Evolutionary conservation across 2,888 invertebrate genomes (phyloP), one percentile per base, ranked within the genome.

Genomic region (Phania funesta): DNA sequence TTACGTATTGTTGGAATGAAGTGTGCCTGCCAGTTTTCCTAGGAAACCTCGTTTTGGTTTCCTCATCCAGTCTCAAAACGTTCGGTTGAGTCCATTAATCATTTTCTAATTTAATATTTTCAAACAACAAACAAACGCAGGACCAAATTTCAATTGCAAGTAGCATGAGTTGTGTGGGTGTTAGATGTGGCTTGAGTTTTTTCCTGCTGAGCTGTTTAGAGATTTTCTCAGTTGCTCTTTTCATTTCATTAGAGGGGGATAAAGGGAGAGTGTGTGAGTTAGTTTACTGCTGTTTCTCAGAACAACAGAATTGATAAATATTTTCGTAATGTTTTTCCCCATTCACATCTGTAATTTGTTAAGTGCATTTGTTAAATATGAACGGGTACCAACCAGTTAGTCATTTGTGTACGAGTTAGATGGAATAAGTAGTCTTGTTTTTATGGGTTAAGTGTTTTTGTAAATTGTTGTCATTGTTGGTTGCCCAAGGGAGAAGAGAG

Each of bases 321-420:
- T 54, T 67, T 32, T 56, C 50, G 78, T 54, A 52, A 62, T 41
- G 65, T 74, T 18, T 46, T 46, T 44, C 64, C 56, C 44, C 50
- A 88, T 89, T 90, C 89, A 88, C 90, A 90, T 90, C 90, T 90
- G 90, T 90, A 90, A 90, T 90, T 90, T 90, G 90, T 90, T 90
- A 90, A 90, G 89, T 90, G 90, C 88, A 89, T 89, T 87, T 87
- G 86, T 88, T 83, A 22, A 70, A 26, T 64, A 20, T 24, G 22
- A 56, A 46, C 38, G 54, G 26, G 24, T 71, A 48, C 64, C 32
- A 56, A 38, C 77, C 70, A 52, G 60, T 70, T 26, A 44, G 74
- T 75, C 48, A 85, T n/a, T n/a, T n/a, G n/a, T n/a, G n/a, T n/a
- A n/a, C n/a, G n/a, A n/a, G 86, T 87, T 87, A 86, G 85, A 86